Evolutionary conservation across 2,888 invertebrate species (phyloP), one percentile per base, ranked within the genome.

Genomic region (Scaptodrosophila latifasciaeformis): DNA sequence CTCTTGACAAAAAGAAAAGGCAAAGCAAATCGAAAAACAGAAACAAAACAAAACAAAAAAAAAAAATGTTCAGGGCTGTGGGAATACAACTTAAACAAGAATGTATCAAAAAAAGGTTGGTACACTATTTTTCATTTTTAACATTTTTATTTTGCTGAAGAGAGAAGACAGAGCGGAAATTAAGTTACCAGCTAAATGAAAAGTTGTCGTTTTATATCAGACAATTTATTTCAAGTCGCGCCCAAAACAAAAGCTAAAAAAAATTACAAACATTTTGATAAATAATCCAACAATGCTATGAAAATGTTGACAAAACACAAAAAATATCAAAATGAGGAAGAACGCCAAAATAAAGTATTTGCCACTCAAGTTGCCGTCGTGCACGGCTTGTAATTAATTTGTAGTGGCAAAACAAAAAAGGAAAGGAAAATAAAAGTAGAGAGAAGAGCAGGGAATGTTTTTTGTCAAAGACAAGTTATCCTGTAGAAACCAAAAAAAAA

Each of bases 191-290:
- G 76, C 75, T 67, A 80, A 74, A 77, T 74, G 74, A 74, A 74
- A 80, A 72, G 77, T 76, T 76, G 75, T 76, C 78, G 66, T 70
- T 63, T 80, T 80, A 76, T 80, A 70, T 68, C 75, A 64, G 56
- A 65, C 75, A 68, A 76, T 76, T 80, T 80, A 76, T 76, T 76
- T 62, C 50, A 65, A 61, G 70, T 65, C 77, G 65, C 49, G 57
- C 66, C 54, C 59, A 39, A 54, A 51, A 19, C 39, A 9, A 7
- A 15, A 30, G 30, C 7, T 12, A 12, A 9, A 15, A 21, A 9
- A 40, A 40, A 12, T n/a, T 2, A 30, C 12, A 29, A 30, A 12
- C 69, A 78, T 71, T 75, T 64, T 67, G 60, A 62, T 67, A 72
- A 62, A 69, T 59, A 55, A 56, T 65, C 65, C 51, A 30, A 49